phyloP scores from a whole-genome alignment of 1,140 invertebrate species.

The Drosophila bipectinata region DNA sequence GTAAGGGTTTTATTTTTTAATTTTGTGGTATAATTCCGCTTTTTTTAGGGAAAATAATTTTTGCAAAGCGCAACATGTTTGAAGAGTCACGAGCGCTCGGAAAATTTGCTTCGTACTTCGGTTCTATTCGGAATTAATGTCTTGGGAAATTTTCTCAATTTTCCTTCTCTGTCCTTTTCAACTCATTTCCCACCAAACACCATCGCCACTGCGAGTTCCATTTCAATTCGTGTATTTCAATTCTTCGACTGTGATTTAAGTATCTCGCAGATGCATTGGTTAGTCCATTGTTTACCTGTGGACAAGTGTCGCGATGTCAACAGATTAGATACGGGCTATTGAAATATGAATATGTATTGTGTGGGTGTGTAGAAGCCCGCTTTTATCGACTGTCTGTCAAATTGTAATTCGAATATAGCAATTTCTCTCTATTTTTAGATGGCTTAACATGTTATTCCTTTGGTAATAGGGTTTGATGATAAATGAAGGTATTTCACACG shows the following conservation, averaged over 20 bases:
- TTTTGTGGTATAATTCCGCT: no score
- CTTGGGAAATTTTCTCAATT: slow-evolving; percentile 3
- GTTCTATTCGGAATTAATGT: not conserved
- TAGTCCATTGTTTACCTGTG: slow-evolving; percentile 29
- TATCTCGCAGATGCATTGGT: slow-evolving; percentile 15
- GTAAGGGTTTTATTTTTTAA: no score
- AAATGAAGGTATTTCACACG: no score
- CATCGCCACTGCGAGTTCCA: no score
- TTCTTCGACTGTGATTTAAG: slow-evolving; percentile 6
- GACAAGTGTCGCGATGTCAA: slow-evolving; percentile 35
- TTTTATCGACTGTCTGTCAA: slow-evolving; percentile 1
- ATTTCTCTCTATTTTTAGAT: not conserved
- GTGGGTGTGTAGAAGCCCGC: not conserved
- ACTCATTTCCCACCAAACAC: not conserved
- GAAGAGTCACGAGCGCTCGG: no score
- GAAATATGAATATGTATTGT: slow-evolving; percentile 1
- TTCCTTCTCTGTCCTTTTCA: not conserved
- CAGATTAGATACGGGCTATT: slow-evolving; percentile 14
- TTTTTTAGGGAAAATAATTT: no score
- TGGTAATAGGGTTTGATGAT: not conserved
- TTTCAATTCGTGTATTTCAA: slow-evolving; percentile 1
- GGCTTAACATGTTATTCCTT: not conserved
- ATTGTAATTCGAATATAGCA: not conserved
- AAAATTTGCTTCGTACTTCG: slow-evolving; percentile 12
- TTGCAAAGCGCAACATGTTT: no score